Evolutionary conservation across 1,140 invertebrate species (phyloP).

Genomic region (Drosophila hydei): DNA sequence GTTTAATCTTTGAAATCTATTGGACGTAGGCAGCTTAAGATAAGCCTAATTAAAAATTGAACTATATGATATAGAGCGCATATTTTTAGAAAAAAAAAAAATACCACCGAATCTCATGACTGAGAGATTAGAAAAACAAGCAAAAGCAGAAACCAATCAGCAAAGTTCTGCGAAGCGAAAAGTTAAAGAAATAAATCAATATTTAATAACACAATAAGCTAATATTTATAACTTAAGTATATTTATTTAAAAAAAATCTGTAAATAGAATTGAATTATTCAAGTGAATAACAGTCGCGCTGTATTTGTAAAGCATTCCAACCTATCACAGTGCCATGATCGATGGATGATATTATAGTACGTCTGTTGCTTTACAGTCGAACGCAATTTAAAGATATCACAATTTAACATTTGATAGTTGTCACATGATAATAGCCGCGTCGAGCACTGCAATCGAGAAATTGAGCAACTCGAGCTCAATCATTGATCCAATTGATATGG

Average conservation of each 20-base stretch:
- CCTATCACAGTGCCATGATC: not conserved
- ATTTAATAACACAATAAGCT: too few relatives aligned
- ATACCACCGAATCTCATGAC: too few relatives aligned
- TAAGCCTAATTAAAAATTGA: not conserved
- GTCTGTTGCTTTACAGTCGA: not conserved
- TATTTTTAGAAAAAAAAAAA: too few relatives aligned
- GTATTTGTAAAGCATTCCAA: not conserved
- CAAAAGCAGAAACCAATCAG: too few relatives aligned
- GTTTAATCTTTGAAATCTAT: not conserved
- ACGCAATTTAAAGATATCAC: conserved; percentile 11
- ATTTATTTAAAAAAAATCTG: too few relatives aligned
- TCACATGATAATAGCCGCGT: conserved; percentile 27
- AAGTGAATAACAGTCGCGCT: not conserved
- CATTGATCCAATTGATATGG: conserved; percentile 64
- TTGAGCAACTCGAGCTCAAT: conserved; percentile 70
- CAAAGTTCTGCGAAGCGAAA: too few relatives aligned
- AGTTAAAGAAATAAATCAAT: too few relatives aligned
- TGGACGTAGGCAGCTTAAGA: not conserved
- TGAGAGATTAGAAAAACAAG: too few relatives aligned
- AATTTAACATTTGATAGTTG: not conserved
- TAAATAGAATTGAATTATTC: too few relatives aligned
- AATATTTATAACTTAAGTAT: too few relatives aligned
- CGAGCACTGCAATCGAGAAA: conserved; percentile 39
- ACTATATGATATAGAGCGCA: not conserved
- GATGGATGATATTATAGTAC: not conserved